phyloP scores from a whole-genome alignment of 2,888 invertebrate genomes.

The Stenolophus ochropezus region DNA sequence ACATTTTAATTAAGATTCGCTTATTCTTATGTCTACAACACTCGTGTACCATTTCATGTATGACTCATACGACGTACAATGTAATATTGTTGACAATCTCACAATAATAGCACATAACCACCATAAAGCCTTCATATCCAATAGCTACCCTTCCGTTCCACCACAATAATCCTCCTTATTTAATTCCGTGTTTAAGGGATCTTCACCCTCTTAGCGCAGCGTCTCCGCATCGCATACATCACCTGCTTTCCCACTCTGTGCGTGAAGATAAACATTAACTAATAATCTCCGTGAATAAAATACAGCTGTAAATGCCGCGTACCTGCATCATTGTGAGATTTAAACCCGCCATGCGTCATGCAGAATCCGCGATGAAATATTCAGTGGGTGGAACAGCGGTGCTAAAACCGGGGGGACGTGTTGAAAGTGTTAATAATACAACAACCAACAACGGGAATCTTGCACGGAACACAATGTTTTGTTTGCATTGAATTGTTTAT shows the following conservation, averaged over 20 bases:
- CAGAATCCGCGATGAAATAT: background rate
- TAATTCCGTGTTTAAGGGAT: slow-evolving; percentile 20
- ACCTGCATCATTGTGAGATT: slow-evolving; percentile 46
- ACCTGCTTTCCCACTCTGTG: background rate
- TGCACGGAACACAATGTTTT: no score
- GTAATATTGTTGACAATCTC: background rate
- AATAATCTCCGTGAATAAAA: slow-evolving; percentile 49
- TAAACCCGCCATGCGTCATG: slow-evolving; percentile 32
- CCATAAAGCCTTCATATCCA: slow-evolving; percentile 7
- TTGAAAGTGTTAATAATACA: slow-evolving; percentile 2
- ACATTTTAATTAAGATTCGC: no score
- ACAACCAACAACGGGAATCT: no score
- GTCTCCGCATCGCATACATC: slow-evolving; percentile 30
- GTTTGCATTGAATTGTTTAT: no score
- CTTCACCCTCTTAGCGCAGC: slow-evolving; percentile 17
- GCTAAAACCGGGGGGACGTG: slow-evolving; percentile 6
- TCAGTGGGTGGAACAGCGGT: background rate
- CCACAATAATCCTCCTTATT: slow-evolving; percentile 27
- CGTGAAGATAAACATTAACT: slow-evolving; percentile 49
- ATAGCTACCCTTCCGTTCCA: slow-evolving; percentile 25
- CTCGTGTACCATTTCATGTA: background rate
- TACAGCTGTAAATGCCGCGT: slow-evolving; percentile 29
- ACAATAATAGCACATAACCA: background rate
- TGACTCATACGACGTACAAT: background rate
- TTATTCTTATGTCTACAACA: no score